These are phyloP conservation scores for Tamandua tetradactyla DNA, from an alignment of 2,797 vertebrate genomes.

Conservation along the genomic window DNA sequence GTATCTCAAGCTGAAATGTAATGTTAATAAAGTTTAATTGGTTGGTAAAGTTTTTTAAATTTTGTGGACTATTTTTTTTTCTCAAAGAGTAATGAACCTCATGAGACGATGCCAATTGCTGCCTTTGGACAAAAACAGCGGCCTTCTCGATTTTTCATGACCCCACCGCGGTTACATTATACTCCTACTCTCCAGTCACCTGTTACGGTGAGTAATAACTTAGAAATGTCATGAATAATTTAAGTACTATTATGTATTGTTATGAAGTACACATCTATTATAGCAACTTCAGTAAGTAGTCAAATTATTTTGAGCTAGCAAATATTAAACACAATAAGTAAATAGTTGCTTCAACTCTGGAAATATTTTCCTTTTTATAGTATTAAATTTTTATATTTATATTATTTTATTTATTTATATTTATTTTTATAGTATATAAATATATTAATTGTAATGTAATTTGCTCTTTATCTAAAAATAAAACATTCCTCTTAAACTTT, in stretches of 20 bases:
- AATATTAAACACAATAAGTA: constrained; percentile 40
- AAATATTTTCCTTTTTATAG: constrained; percentile 56
- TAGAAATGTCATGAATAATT: background rate
- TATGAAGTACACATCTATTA: constrained; percentile 24
- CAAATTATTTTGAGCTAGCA: constrained; percentile 14
- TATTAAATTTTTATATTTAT: no score
- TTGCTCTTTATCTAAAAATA: constrained; percentile 54
- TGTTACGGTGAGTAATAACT: constrained; percentile 88
- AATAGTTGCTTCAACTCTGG: constrained; percentile 16
- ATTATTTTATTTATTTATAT: no score
- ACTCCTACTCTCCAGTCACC: constrained; percentile 92
- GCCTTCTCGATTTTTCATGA: constrained; percentile 94
- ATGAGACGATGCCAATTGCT: constrained; percentile 98
- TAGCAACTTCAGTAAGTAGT: background rate
- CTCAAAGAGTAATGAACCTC: constrained; percentile 96
- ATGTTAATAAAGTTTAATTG: constrained; percentile 12
- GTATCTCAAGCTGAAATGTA: background rate
- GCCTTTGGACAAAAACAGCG: constrained; percentile 98
- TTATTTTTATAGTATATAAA: no score
- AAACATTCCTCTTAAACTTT: constrained; percentile 25
- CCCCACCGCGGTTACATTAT: constrained; percentile 93
- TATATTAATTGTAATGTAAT: no score
- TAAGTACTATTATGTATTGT: constrained; percentile 5
- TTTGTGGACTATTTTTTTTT: constrained; percentile 47
- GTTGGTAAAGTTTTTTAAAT: constrained; percentile 39